phyloP scores from a whole-genome alignment of 1,140 invertebrate genomes.

The Cecropterus lyciades region DNA sequence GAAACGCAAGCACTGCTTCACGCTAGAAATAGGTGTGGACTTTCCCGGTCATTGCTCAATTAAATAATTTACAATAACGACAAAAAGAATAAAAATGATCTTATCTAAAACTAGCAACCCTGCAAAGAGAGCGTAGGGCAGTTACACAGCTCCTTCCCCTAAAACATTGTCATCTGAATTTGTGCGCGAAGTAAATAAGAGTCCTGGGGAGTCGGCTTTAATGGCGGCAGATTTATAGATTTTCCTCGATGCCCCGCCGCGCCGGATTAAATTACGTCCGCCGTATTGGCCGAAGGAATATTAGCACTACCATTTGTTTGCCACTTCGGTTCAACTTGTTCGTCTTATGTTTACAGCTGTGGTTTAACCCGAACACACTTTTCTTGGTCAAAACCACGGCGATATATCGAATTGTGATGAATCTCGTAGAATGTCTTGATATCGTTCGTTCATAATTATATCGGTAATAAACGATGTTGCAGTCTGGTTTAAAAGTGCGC shows the following conservation, averaged over 20 bases:
- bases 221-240: slow-evolving; percentile 84
- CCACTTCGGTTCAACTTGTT: slow-evolving; percentile 58
- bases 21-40: no score
- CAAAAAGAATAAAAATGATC: neutral
- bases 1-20: no score
- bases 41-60: no score
- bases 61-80: no score
- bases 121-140: slow-evolving; percentile 59
- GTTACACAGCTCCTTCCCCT: slow-evolving; percentile 79
- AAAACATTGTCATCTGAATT: slow-evolving; percentile 84
- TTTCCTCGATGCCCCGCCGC: slow-evolving; percentile 76
- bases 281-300: slow-evolving; percentile 77
- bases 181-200: slow-evolving; percentile 83
- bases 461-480: no score
- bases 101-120: slow-evolving; percentile 49
- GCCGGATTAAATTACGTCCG: slow-evolving; percentile 78
- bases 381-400: neutral
- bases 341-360: neutral
- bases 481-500: no score
- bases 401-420: no score
- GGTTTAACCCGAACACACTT: neutral
- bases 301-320: slow-evolving; percentile 79
- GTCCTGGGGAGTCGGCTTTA: slow-evolving; percentile 76
- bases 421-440: no score
- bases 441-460: no score